Evolutionary conservation across 2,113 vertebrate genomes (phyloP).

Genomic region (Cyprinus carpio): DNA sequence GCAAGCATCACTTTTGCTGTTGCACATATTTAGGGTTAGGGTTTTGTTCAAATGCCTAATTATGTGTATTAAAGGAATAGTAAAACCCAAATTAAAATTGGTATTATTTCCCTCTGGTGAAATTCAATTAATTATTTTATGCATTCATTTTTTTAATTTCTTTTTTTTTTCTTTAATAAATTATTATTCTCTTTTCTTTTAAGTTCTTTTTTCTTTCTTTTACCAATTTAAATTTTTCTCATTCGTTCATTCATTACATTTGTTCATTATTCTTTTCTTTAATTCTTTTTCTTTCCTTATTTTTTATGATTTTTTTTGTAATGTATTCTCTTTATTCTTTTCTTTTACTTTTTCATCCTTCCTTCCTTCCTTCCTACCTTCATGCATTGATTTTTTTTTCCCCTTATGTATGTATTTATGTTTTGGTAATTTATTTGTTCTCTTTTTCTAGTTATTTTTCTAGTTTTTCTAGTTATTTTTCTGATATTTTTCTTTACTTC

Average conservation of each 20-base stretch:
- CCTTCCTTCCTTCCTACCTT: too few species aligned
- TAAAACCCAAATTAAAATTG: neutral
- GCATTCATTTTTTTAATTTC: neutral
- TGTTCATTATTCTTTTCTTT: neutral
- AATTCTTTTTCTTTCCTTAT: neutral
- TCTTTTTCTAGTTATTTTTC: too few species aligned
- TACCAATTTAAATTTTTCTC: neutral
- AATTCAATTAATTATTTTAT: neutral
- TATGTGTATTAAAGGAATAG: neutral
- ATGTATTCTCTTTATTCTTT: neutral
- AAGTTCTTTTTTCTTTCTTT: neutral
- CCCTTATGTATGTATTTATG: too few species aligned
- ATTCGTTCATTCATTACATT: neutral
- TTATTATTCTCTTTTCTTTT: neutral
- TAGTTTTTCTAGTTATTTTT: too few species aligned
- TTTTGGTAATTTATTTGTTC: too few species aligned
- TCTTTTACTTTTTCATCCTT: neutral
- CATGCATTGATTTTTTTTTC: too few species aligned
- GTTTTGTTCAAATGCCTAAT: neutral
- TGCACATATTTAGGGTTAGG: neutral
- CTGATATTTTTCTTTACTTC: too few species aligned
- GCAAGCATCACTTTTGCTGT: neutral
- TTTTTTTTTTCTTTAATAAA: neutral
- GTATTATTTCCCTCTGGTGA: neutral
- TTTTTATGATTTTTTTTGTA: too few species aligned